Evolutionary conservation across 2,797 vertebrate species (phyloP), one percentile per base, ranked within the genome.

Genomic region (Microcaecilia unicolor): DNA sequence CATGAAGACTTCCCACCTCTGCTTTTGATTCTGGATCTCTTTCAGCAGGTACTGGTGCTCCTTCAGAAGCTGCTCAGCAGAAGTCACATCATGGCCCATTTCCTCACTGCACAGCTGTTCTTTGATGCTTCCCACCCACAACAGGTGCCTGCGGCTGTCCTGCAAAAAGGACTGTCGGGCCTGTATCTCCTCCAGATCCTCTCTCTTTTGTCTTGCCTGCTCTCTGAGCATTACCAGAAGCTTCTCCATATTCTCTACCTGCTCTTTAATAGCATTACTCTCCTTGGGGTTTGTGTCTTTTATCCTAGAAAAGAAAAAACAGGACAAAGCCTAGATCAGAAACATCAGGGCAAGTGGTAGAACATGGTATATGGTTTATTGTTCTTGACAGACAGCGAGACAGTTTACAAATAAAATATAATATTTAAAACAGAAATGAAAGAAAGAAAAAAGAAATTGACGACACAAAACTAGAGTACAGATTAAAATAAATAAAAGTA

Each of bases 201-300:
- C 40, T n/a, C 11, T 28, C 30, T 61, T 70, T 15, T 55, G 68
- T 4, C 56, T 51, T 4, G 70, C 76, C 42, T 63, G 77, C 10
- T 11, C n/a, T 38, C 73, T 79, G 5, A 83, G 75, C 38, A 61
- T 61, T 43, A 20, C 31, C 49, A 94, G 67, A 37, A 90, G 77
- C 4, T 43, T 46, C 48, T 90, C 86, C 62, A 93, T 80, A n/a
- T 18, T 57, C n/a, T 49, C 55, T 10, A 91, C 78, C 34, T 89
- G 84, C 44, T 84, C 63, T 32, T 66, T 64, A 41, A 94, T 89
- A 39, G 72, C 66, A 0, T 25, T 71, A 22, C 79, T 84, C 47
- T 94, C 88, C 10, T 69, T 31, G 3, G 86, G 85, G 37, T 79
- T 90, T 32, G 77, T 81, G 37, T 87, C 81, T 49, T 81, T 63